Conservation (phyloP, 2,888 invertebrate species). For the Drosophila mercatorum region DNA sequence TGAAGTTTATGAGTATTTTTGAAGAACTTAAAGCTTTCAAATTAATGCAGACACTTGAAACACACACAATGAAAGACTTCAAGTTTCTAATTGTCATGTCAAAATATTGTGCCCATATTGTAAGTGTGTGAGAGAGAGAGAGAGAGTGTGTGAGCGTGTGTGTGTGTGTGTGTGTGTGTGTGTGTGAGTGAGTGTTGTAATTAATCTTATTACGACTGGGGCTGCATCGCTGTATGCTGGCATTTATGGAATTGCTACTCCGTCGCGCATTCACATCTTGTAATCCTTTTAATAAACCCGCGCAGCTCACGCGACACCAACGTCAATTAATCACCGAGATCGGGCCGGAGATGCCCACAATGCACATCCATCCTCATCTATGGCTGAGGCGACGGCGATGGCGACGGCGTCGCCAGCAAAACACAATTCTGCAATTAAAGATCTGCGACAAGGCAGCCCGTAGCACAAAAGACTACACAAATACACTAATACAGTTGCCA, state of each 20-base stretch:
- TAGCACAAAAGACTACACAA: constrained; percentile 32
- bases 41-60: constrained; percentile 64
- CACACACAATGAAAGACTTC: constrained; percentile 43
- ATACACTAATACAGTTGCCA: not conserved
- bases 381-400: constrained; percentile 18
- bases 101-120: constrained; percentile 57
- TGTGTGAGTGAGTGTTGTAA: constrained; percentile 42
- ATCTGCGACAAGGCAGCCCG: constrained; percentile 50
- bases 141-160: too few species aligned
- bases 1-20: constrained; percentile 31
- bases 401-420: constrained; percentile 15
- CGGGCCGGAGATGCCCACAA: constrained; percentile 15
- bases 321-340: constrained; percentile 73
- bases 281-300: constrained; percentile 76
- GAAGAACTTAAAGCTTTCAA: constrained; percentile 57
- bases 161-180: not conserved
- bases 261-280: constrained; percentile 52
- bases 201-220: constrained; percentile 66
- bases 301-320: constrained; percentile 69
- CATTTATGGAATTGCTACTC: constrained; percentile 49
- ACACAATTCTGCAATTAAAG: constrained; percentile 78
- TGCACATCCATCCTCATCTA: constrained; percentile 44
- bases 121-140: not conserved
- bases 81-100: constrained; percentile 59
- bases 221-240: constrained; percentile 23